Evolutionary conservation across 2,888 invertebrate species (phyloP).

Genomic region (Uloborus plumipes): DNA sequence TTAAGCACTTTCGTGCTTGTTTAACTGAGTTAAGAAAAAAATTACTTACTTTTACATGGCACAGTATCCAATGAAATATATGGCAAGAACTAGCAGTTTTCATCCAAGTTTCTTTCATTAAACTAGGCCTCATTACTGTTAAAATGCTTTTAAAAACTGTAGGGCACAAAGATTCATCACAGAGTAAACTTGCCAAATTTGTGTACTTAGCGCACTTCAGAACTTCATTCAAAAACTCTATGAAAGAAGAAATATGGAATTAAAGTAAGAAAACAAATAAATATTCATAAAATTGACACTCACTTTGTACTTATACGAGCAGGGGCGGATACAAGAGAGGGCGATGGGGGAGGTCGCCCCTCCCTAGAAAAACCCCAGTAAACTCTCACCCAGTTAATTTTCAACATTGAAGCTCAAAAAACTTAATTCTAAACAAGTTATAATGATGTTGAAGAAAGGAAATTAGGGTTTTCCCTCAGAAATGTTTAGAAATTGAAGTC

Average conservation of each 20-base stretch:
- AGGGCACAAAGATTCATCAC: slow-evolving; percentile 39
- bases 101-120: slow-evolving; percentile 53
- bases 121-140: slow-evolving; percentile 26
- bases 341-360: no score
- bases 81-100: slow-evolving; percentile 38
- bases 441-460: no score
- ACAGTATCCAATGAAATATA: slow-evolving; percentile 31
- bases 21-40: no score
- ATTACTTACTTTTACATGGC: slow-evolving; percentile 33
- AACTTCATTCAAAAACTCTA: slow-evolving; percentile 28
- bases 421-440: no score
- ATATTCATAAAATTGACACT: not conserved
- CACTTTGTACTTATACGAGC: no score
- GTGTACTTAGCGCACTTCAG: not conserved
- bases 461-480: no score
- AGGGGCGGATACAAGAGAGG: no score
- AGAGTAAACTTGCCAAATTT: slow-evolving; percentile 18
- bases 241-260: slow-evolving; percentile 1
- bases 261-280: not conserved
- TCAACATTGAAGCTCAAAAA: no score
- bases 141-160: slow-evolving; percentile 43
- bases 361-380: no score
- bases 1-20: no score
- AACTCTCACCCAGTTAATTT: no score
- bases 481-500: no score